Percentiles rank a stretch among this genome's conserved stretches.
These are phyloP conservation scores for Acleris literana DNA, from an alignment of 2,888 invertebrate species.

Conservation along the genomic window DNA sequence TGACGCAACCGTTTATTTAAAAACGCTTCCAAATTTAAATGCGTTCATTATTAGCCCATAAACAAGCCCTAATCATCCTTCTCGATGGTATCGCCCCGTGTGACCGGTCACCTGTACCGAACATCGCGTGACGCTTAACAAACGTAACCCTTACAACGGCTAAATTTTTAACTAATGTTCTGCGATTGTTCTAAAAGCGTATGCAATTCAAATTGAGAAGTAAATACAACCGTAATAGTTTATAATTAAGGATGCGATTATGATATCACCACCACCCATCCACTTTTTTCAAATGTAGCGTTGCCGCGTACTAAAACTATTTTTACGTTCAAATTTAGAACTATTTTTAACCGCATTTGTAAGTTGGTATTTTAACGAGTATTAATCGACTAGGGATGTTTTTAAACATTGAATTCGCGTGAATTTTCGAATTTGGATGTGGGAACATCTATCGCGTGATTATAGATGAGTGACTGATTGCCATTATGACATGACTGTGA, in stretches of 20 bases:
- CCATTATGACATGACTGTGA: slow-evolving; percentile 23
- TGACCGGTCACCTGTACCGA: slow-evolving; percentile 65
- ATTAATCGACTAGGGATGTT: slow-evolving; percentile 24
- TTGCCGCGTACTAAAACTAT: background rate
- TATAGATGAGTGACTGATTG: slow-evolving; percentile 30
- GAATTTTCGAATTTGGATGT: slow-evolving; percentile 28
- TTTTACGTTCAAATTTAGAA: background rate
- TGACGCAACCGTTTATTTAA: slow-evolving; percentile 5
- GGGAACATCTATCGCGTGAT: slow-evolving; percentile 32
- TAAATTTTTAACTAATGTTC: slow-evolving; percentile 3
- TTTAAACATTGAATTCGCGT: slow-evolving; percentile 17
- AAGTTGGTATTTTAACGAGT: slow-evolving; percentile 27
- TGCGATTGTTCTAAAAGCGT: no score
- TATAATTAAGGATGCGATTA: no score
- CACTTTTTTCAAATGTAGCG: no score
- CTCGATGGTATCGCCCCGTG: slow-evolving; percentile 56
- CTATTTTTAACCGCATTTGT: background rate
- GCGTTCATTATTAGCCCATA: slow-evolving; percentile 30
- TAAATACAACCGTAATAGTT: no score
- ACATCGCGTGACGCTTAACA: slow-evolving; percentile 58
- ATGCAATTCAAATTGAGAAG: no score
- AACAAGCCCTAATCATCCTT: slow-evolving; percentile 43
- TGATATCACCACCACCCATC: no score
- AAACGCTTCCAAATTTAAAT: slow-evolving; percentile 14
- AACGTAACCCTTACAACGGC: slow-evolving; percentile 4